A percentile compares a stretch with the other conserved stretches of the same genome.
Evolutionary conservation across 1,140 invertebrate species (phyloP).

Genomic region (Brachionus koreanus): DNA sequence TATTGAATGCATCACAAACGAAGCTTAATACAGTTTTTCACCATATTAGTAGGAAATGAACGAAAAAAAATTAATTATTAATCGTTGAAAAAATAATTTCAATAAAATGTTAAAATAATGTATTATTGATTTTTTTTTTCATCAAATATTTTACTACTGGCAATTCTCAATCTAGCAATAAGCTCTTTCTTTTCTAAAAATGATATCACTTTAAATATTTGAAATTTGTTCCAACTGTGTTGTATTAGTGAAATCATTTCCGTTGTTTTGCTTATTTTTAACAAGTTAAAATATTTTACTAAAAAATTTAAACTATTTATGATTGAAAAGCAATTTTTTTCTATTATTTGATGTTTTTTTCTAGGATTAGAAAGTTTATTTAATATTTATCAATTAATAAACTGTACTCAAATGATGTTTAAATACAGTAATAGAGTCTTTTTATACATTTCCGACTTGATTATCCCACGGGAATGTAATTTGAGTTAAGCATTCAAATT

Average conservation of each 20-base stretch:
- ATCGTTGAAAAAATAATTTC: background rate
- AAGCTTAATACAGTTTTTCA: background rate
- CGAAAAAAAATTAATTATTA: slow-evolving; percentile 5
- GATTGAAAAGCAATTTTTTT: too few relatives aligned
- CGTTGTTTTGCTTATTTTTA: background rate
- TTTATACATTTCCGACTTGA: too few relatives aligned
- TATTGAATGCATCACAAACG: background rate
- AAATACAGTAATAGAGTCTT: too few relatives aligned
- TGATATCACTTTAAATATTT: background rate
- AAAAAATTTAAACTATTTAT: too few relatives aligned
- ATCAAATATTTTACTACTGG: background rate
- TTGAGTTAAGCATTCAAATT: too few relatives aligned
- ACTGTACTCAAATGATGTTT: too few relatives aligned
- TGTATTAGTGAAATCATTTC: background rate
- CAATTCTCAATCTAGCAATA: background rate
- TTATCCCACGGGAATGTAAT: too few relatives aligned
- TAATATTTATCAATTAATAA: too few relatives aligned
- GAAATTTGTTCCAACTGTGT: background rate
- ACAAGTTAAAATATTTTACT: background rate
- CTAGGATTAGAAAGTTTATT: too few relatives aligned
- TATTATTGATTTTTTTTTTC: background rate
- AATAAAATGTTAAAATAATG: slow-evolving; percentile 1
- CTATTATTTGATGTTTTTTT: too few relatives aligned
- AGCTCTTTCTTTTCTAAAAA: background rate
- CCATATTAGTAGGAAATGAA: background rate